These are phyloP conservation scores for Dromococcyx pavoninus DNA, from an alignment of 2,797 vertebrate genomes.

Conservation along the genomic window DNA sequence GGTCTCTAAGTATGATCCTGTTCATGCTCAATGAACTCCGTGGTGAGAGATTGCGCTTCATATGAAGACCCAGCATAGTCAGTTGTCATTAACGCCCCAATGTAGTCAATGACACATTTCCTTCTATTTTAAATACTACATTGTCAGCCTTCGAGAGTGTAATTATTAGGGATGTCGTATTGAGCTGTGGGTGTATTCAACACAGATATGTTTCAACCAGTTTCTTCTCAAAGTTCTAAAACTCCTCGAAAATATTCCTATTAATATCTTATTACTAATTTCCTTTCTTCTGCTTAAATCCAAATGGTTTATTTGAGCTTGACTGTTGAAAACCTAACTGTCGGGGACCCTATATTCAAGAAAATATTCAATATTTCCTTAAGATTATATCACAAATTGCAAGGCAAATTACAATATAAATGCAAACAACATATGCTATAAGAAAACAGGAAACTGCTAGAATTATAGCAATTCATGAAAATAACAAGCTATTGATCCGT, in stretches of 20 bases:
- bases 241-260: neutral
- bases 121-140: neutral
- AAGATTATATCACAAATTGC: neutral
- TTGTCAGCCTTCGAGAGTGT: neutral
- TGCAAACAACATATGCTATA: conserved; percentile 19
- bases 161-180: neutral
- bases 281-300: neutral
- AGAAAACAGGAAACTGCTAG: conserved; percentile 17
- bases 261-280: neutral
- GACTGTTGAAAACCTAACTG: neutral
- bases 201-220: neutral
- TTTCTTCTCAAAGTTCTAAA: conserved; percentile 21
- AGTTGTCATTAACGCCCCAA: fast-evolving
- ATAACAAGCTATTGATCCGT: conserved; percentile 42
- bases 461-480: conserved; percentile 48
- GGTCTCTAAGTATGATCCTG: neutral
- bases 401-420: conserved; percentile 52
- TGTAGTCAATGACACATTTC: neutral
- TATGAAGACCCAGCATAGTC: fast-evolving
- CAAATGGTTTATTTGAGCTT: neutral
- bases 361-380: neutral
- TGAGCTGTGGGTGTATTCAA: neutral
- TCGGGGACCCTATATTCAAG: neutral
- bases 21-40: neutral
- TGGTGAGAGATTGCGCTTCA: neutral